Conservation (phyloP, 2,888 invertebrate genomes). For the Encarsia formosa region DNA sequence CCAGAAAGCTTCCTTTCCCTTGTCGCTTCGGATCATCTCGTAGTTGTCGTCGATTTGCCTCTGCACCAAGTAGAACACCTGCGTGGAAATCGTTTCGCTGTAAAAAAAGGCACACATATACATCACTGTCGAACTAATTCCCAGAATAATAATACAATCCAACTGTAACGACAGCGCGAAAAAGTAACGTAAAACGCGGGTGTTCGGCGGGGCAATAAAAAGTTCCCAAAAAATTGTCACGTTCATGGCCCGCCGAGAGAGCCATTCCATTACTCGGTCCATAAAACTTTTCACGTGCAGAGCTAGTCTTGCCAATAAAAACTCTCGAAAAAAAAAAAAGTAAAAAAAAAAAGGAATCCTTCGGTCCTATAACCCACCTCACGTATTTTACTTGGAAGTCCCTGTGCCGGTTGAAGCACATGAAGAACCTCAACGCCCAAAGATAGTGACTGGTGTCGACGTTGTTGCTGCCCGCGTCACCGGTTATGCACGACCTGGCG, state of each 20-base stretch:
- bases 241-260: too few relatives aligned
- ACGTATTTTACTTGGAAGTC: constrained; percentile 84
- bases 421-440: constrained; percentile 92
- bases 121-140: too few relatives aligned
- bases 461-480: constrained; percentile 62
- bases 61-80: constrained; percentile 91
- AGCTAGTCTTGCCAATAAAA: constrained; percentile 20
- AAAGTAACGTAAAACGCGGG: too few relatives aligned
- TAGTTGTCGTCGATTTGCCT: constrained; percentile 82
- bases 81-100: constrained; percentile 89
- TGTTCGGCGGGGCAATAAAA: too few relatives aligned
- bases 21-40: constrained; percentile 81
- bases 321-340: constrained; percentile 7
- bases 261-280: too few relatives aligned
- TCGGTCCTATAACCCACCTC: constrained; percentile 59
- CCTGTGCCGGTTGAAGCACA: constrained; percentile 92
- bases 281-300: background rate
- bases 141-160: too few relatives aligned
- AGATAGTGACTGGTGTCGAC: constrained; percentile 92
- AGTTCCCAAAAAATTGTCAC: too few relatives aligned
- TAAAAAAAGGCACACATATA: too few relatives aligned
- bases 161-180: too few relatives aligned
- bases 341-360: background rate
- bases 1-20: constrained; percentile 79
- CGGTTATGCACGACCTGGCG: constrained; percentile 72